These are phyloP conservation scores for Pycnomerus fuliginosus DNA, from an alignment of 2,888 invertebrate genomes.

Conservation along the genomic window DNA sequence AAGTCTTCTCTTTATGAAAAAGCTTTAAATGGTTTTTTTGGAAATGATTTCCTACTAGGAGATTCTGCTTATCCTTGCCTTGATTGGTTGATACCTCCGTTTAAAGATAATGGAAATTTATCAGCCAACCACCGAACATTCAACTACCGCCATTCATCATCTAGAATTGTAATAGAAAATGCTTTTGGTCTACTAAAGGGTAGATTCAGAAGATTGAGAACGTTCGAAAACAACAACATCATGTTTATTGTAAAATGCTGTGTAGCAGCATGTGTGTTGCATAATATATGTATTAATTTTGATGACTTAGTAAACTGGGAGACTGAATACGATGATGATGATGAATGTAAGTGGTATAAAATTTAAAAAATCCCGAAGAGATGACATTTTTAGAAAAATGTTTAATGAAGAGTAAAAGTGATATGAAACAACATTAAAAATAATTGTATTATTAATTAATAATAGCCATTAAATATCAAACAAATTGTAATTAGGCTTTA, in stretches of 20 bases:
- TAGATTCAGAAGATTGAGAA: too few relatives aligned
- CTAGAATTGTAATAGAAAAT: too few relatives aligned
- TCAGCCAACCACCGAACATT: too few relatives aligned
- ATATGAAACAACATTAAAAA: too few relatives aligned
- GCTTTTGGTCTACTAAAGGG: too few relatives aligned
- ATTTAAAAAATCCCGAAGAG: not conserved
- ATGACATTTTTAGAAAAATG: constrained; percentile 4
- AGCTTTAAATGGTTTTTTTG: constrained; percentile 5
- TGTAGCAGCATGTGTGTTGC: constrained; percentile 9
- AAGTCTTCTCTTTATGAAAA: constrained; percentile 12
- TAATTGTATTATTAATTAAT: constrained; percentile 1
- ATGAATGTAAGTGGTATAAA: constrained; percentile 8
- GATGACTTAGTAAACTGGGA: constrained; percentile 7
- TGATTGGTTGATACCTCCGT: too few relatives aligned
- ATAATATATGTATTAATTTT: constrained; percentile 10
- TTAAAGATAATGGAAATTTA: too few relatives aligned
- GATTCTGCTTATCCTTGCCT: not conserved
- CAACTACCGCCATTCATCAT: too few relatives aligned
- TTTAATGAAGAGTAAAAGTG: too few relatives aligned
- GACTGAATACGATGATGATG: constrained; percentile 3
- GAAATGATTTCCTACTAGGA: constrained; percentile 2
- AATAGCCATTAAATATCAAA: too few relatives aligned
- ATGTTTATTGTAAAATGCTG: constrained; percentile 6
- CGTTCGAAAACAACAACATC: constrained; percentile 9
- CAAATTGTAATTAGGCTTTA: not conserved